Evolutionary conservation across 1,140 invertebrate genomes (phyloP).

Genomic region (Argopecten irradians): DNA sequence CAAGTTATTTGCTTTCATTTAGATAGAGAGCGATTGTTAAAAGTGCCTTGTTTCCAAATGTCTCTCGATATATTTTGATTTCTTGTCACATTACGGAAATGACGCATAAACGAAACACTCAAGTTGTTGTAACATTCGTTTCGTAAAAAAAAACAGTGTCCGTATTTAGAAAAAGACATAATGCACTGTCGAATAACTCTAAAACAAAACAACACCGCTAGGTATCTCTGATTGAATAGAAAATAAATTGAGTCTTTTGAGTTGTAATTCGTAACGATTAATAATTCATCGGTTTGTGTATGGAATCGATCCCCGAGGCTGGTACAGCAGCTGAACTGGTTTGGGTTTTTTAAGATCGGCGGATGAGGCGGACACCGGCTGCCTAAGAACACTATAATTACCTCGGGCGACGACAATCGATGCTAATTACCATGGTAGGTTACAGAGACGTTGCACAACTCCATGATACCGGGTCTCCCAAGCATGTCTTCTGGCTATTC

Average conservation of each 20-base stretch:
- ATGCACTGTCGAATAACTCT: not conserved
- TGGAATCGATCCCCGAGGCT: not conserved
- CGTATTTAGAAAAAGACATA: not conserved
- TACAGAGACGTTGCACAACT: not conserved
- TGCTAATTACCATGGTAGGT: constrained; percentile 16
- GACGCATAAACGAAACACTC: too few species aligned
- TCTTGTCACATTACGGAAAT: too few species aligned
- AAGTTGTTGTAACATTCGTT: not conserved
- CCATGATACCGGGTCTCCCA: not conserved
- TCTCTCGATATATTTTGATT: too few species aligned
- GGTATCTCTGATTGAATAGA: not conserved
- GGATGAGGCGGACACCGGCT: constrained; percentile 19
- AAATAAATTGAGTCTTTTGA: constrained; percentile 23
- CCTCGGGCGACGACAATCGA: constrained; percentile 1
- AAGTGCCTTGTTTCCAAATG: too few species aligned
- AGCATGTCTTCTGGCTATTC: not conserved
- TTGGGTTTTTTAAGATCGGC: not conserved
- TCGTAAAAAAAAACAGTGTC: not conserved
- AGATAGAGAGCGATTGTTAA: too few species aligned
- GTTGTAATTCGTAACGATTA: not conserved
- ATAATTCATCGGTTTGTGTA: constrained; percentile 8
- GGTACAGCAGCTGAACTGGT: not conserved
- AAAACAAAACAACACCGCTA: constrained; percentile 5
- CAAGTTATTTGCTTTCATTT: too few species aligned
- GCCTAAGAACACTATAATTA: constrained; percentile 2